phyloP scores from a whole-genome alignment of 1,140 invertebrate species.

The Archegozetes longisetosus region DNA sequence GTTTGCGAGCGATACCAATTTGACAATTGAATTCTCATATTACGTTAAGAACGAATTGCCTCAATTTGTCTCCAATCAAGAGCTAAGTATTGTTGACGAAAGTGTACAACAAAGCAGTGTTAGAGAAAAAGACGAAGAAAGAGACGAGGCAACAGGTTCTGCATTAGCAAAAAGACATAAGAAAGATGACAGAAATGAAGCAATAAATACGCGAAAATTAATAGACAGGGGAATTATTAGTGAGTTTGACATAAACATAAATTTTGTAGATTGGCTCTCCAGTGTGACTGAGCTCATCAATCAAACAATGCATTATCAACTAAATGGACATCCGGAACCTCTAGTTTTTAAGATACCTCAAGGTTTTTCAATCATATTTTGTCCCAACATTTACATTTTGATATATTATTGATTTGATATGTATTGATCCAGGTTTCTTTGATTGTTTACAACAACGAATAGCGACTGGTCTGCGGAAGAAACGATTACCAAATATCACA shows the following conservation, averaged over 20 bases:
- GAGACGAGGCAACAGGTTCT: neutral
- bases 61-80: neutral
- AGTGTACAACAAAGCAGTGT: neutral
- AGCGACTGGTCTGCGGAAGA: constrained; percentile 43
- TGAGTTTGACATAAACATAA: constrained; percentile 30
- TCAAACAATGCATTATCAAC: constrained; percentile 58
- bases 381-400: neutral
- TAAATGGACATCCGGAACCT: constrained; percentile 47
- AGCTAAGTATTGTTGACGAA: neutral
- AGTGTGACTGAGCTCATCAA: constrained; percentile 60
- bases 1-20: constrained; percentile 51
- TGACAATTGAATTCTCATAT: constrained; percentile 48
- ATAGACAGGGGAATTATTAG: constrained; percentile 23
- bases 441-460: constrained; percentile 51
- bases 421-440: constrained; percentile 38
- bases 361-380: constrained; percentile 15
- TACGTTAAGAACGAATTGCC: constrained; percentile 30
- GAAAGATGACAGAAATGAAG: neutral
- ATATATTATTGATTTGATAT: no score
- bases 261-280: constrained; percentile 51
- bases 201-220: neutral
- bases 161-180: neutral
- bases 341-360: constrained; percentile 52
- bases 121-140: neutral
- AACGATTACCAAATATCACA: constrained; percentile 45